A percentile compares a stretch with the other conserved stretches of the same genome.
Evolutionary conservation across 2,113 vertebrate genomes (phyloP).

Genomic region (Notarius lentiginosus): DNA sequence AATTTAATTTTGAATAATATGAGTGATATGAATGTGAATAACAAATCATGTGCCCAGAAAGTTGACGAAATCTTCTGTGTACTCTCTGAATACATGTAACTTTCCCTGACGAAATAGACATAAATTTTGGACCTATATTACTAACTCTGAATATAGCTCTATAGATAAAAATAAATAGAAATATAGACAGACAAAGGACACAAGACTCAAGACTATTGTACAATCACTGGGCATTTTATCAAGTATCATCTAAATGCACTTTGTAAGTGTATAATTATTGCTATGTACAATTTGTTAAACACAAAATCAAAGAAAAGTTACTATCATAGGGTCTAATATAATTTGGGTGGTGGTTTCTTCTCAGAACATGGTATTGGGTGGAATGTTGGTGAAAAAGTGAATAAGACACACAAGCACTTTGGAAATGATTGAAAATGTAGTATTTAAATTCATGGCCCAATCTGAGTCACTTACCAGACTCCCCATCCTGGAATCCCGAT

Average conservation of each 20-base stretch:
- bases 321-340: background rate
- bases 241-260: background rate
- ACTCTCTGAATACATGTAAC: too few relatives aligned
- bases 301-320: background rate
- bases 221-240: background rate
- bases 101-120: too few relatives aligned
- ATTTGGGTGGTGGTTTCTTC: background rate
- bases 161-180: background rate
- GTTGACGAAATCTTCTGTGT: too few relatives aligned
- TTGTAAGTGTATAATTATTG: background rate
- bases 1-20: too few relatives aligned
- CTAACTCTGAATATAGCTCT: background rate
- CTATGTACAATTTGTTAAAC: background rate
- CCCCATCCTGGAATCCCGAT: constrained; percentile 98
- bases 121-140: background rate
- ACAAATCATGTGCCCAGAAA: too few relatives aligned
- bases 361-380: background rate
- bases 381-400: background rate
- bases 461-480: constrained; percentile 83
- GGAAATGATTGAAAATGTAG: background rate
- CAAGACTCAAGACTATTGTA: background rate
- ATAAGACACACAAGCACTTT: background rate
- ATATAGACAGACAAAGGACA: background rate
- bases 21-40: too few relatives aligned
- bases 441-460: background rate